phyloP scores from a whole-genome alignment of 2,113 vertebrate species.

The Psophia crepitans region DNA sequence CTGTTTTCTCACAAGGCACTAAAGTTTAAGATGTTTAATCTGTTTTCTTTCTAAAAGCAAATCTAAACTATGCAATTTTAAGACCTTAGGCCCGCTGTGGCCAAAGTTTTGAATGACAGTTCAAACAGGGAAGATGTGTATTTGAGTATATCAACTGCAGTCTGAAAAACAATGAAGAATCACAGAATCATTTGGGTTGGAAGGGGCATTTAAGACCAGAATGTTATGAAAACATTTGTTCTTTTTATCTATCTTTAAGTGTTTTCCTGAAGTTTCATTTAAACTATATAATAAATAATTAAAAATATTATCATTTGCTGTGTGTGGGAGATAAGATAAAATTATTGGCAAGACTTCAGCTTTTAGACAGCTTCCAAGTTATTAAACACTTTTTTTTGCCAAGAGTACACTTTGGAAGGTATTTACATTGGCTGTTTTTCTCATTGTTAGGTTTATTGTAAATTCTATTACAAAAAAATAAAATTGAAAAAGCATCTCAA shows the following conservation, averaged over 20 bases:
- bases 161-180: background rate
- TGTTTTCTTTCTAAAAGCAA: background rate
- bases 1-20: background rate
- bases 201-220: background rate
- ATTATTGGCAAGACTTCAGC: conserved; percentile 9
- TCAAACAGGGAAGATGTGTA: background rate
- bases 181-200: too few species aligned
- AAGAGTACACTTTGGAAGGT: background rate
- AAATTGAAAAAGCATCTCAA: background rate
- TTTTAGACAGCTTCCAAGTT: background rate
- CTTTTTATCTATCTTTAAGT: background rate
- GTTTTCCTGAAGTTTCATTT: background rate
- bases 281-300: background rate
- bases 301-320: background rate
- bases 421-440: background rate
- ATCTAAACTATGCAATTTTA: background rate
- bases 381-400: background rate
- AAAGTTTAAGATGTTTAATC: background rate
- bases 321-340: background rate
- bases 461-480: background rate
- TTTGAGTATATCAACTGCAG: background rate
- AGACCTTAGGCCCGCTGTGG: background rate
- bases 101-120: background rate
- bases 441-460: background rate
- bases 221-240: background rate